Conservation (phyloP, 2,113 vertebrate genomes). For the Dipodomys spectabilis region DNA sequence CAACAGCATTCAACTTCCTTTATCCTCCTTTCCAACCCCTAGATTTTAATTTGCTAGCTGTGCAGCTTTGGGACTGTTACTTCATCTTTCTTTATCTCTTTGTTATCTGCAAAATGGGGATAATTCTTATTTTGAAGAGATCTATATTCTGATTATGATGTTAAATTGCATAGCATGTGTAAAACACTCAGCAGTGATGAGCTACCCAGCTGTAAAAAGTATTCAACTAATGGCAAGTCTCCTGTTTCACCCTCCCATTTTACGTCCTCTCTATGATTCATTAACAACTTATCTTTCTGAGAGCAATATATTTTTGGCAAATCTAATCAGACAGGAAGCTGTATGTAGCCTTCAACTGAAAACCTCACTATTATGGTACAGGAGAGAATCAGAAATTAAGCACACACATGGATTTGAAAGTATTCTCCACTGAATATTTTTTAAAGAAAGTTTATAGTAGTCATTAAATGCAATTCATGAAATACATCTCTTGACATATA, state of each 20-base stretch:
- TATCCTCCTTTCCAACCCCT: background rate
- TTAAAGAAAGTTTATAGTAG: background rate
- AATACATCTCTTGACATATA: background rate
- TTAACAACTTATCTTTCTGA: constrained; percentile 34
- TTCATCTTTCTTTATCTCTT: constrained; percentile 60
- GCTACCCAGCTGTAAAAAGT: background rate
- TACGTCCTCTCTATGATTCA: background rate
- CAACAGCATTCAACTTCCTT: too few species aligned
- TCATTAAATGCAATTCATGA: constrained; percentile 30
- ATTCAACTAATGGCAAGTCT: background rate
- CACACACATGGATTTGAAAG: background rate
- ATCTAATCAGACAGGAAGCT: constrained; percentile 34
- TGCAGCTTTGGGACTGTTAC: constrained; percentile 58
- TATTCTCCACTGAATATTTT: background rate
- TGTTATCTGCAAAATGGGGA: constrained; percentile 54
- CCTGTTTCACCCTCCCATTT: background rate
- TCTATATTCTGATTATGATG: constrained; percentile 25
- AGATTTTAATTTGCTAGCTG: constrained; percentile 57
- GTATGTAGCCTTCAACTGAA: background rate
- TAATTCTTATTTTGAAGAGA: constrained; percentile 43
- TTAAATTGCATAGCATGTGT: constrained; percentile 22
- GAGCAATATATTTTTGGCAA: constrained; percentile 44
- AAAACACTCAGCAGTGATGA: constrained; percentile 26
- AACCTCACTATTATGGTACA: background rate
- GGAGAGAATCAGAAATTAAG: constrained; percentile 55